Base-by-base conservation (phyloP, 2,888 invertebrate species). In the Muschampia staudingeri region DNA sequence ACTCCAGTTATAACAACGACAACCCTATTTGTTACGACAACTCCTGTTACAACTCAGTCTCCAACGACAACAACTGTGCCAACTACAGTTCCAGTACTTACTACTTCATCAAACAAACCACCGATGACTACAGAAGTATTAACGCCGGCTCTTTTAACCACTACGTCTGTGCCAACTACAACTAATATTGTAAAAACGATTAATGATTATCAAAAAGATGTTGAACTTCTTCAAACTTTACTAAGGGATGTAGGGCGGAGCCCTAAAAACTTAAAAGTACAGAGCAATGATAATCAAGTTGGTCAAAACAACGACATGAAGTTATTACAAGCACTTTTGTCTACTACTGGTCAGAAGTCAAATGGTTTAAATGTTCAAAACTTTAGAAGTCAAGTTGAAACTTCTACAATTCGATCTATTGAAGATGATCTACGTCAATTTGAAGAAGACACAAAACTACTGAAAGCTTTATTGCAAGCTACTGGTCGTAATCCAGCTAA, bases 361-460 rank as follows among this genome's bases (percentile, higher is more conserved):
- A 90, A 88, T 70, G 88, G 88, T 67, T 79, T 91, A 52, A 86
- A 91, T 16, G 84, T 89, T 79, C 87, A 90, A 84, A 93, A 90
- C 82, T 72, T 89, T 71, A 89, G 84, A 71, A 88, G 86, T 76
- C 88, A 86, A 75, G 85, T 88, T 42, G 92, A 92, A 88, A 91
- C 93, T 19, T 93, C 94, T 25, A 95, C 96, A 72, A 83, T 90
- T 14, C 93, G 95, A 16, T 95, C 96, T 44, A 92, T 97, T 79
- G 94, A 97, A 89, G 96, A 96, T 37, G 97, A 97, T 81, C 93
- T 97, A 16, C 93, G 92, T 78, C 96, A 96, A 83, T 95, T 95
- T 87, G 95, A 97, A 89, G 95, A 97, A 90, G 97, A 97, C 82
- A 94, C 96, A 9, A 95, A 95, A 88, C 90, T 97, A 78, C 88